Evolutionary conservation across 2,888 invertebrate genomes (phyloP).

Genomic region (Pyrochroa serraticornis): DNA sequence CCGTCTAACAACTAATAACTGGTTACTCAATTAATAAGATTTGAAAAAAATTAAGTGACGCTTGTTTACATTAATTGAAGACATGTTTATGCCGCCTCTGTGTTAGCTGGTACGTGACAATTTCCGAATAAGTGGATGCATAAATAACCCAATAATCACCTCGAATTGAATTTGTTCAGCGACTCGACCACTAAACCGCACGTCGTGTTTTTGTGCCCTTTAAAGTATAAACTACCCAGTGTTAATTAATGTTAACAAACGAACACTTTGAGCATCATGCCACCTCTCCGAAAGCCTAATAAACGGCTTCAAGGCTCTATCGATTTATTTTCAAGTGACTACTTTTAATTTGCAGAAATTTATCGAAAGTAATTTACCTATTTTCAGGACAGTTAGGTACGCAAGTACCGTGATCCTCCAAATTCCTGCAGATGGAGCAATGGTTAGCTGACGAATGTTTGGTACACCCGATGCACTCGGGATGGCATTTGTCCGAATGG

Average conservation of each 20-base stretch:
- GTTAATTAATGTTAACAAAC: too few species aligned
- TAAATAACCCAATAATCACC: not conserved
- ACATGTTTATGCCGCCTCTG: not conserved
- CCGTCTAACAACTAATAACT: too few species aligned
- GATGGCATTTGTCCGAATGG: slow-evolving; percentile 65
- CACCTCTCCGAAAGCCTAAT: not conserved
- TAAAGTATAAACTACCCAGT: too few species aligned
- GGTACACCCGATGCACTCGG: slow-evolving; percentile 79
- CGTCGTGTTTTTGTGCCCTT: too few species aligned
- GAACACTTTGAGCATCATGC: too few species aligned
- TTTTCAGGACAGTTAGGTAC: slow-evolving; percentile 65
- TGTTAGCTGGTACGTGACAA: not conserved
- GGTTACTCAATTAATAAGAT: too few species aligned
- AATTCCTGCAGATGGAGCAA: slow-evolving; percentile 74
- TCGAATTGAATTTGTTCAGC: not conserved
- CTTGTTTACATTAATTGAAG: too few species aligned
- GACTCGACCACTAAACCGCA: not conserved
- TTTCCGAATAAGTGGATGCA: not conserved
- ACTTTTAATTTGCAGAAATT: too few species aligned
- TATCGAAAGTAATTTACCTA: slow-evolving; percentile 63
- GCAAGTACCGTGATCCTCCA: slow-evolving; percentile 53
- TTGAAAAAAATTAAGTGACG: slow-evolving; percentile 8
- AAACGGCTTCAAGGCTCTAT: not conserved
- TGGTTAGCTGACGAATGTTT: slow-evolving; percentile 56
- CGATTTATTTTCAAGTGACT: too few species aligned